Percentiles rank a stretch among this genome's conserved stretches.
Evolutionary conservation across 2,797 vertebrate genomes (phyloP).

Genomic region (Sciurus carolinensis): DNA sequence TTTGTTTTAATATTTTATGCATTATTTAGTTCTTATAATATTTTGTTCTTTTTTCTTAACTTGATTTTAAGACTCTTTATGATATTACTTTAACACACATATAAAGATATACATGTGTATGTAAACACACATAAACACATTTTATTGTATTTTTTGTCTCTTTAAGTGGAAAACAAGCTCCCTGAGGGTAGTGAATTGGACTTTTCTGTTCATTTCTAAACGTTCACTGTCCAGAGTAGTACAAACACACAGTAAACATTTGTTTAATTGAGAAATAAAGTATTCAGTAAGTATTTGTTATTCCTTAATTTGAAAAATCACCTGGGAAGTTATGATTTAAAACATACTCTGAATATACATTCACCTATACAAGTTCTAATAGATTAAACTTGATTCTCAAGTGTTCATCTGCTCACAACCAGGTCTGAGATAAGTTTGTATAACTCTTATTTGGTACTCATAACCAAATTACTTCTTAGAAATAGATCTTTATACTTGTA

Average conservation of each 20-base stretch:
- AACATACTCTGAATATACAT: neutral
- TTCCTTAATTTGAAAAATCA: neutral
- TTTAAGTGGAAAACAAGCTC: neutral
- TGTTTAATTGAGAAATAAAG: neutral
- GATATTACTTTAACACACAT: neutral
- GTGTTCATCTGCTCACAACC: neutral
- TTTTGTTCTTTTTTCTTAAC: neutral
- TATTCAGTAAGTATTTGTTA: neutral
- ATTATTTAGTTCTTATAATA: slow-evolving; percentile 20
- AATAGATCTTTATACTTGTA: neutral
- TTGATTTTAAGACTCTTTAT: neutral
- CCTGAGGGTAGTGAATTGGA: neutral
- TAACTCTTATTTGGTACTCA: neutral
- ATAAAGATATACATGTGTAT: neutral
- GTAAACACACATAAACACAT: neutral
- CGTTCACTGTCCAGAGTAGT: neutral
- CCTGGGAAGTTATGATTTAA: slow-evolving; percentile 1
- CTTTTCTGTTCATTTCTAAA: slow-evolving; percentile 29
- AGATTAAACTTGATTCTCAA: slow-evolving; percentile 14
- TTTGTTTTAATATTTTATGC: neutral
- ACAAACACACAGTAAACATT: neutral
- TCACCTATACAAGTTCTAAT: neutral
- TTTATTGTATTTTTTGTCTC: neutral
- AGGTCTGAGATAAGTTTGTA: neutral
- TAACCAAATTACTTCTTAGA: slow-evolving; percentile 44